Conservation (phyloP, 2,888 invertebrate genomes). For the Eretmocerus hayati region DNA sequence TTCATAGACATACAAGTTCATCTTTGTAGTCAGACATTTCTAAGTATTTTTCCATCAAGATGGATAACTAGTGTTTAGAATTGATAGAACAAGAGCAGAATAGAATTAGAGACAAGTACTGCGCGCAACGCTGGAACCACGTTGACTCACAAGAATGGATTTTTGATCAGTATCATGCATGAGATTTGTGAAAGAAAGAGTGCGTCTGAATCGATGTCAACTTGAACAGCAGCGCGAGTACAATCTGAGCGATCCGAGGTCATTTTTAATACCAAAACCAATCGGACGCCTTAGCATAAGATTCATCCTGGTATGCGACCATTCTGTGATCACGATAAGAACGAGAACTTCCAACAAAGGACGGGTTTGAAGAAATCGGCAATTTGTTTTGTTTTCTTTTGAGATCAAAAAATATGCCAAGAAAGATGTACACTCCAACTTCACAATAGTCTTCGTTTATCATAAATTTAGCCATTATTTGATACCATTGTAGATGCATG, state of each 20-base stretch:
- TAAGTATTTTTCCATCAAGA: conserved; percentile 41
- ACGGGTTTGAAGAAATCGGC: conserved; percentile 13
- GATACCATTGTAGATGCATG: conserved; percentile 30
- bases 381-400: too few species aligned
- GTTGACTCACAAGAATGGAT: conserved; percentile 8
- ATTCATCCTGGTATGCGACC: conserved; percentile 17
- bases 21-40: conserved; percentile 34
- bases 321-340: conserved; percentile 23
- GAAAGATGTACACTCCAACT: too few species aligned
- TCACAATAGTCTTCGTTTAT: conserved; percentile 18
- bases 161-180: conserved; percentile 11
- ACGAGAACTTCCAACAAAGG: conserved; percentile 18
- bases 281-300: conserved; percentile 36
- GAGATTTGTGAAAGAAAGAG: conserved; percentile 9
- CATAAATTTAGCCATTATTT: conserved; percentile 20
- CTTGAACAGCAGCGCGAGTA: conserved; percentile 9
- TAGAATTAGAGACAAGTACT: conserved; percentile 17
- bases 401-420: too few species aligned
- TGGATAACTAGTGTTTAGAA: conserved; percentile 33
- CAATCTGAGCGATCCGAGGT: conserved; percentile 40
- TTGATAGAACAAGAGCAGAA: conserved; percentile 21
- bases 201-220: conserved; percentile 17
- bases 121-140: conserved; percentile 9
- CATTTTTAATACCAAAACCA: conserved; percentile 49
- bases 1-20: conserved; percentile 27